These are phyloP conservation scores for Nothocercus nigrocapillus DNA, from an alignment of 2,113 vertebrate species.

Conservation along the genomic window DNA sequence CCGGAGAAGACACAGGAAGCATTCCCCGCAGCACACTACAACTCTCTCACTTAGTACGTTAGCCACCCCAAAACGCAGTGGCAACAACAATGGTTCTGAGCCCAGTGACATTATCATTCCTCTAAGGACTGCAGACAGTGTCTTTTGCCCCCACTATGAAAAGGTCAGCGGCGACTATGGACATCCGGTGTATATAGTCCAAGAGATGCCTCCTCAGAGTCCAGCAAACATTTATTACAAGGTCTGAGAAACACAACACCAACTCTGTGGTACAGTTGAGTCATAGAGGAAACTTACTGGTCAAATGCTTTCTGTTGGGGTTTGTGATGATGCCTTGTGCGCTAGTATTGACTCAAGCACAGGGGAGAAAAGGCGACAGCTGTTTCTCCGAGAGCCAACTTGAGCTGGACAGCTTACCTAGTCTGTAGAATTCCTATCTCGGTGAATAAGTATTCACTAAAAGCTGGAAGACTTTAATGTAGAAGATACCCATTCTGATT, in stretches of 20 bases:
- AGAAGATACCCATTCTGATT: constrained; percentile 74
- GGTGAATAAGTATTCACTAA: constrained; percentile 67
- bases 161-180: constrained; percentile 99
- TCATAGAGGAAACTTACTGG: constrained; percentile 75
- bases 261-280: constrained; percentile 74
- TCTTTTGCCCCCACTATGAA: constrained; percentile 99
- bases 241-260: constrained; percentile 84
- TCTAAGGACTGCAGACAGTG: constrained; percentile 98
- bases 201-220: constrained; percentile 99
- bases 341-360: constrained; percentile 76
- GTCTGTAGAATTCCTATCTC: constrained; percentile 77
- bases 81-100: constrained; percentile 97
- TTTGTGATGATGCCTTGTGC: constrained; percentile 74
- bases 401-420: constrained; percentile 79
- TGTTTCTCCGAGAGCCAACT: constrained; percentile 68
- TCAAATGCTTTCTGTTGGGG: constrained; percentile 78
- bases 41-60: constrained; percentile 95
- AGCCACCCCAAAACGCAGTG: constrained; percentile 94
- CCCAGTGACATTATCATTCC: constrained; percentile 99
- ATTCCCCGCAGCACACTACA: constrained; percentile 93
- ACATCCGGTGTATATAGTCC: constrained; percentile 98
- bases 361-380: constrained; percentile 55
- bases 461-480: constrained; percentile 78
- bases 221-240: constrained; percentile 99
- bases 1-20: constrained; percentile 94